These are phyloP conservation scores for Acleris sparsana DNA, from an alignment of 2,888 invertebrate genomes.

Conservation along the genomic window DNA sequence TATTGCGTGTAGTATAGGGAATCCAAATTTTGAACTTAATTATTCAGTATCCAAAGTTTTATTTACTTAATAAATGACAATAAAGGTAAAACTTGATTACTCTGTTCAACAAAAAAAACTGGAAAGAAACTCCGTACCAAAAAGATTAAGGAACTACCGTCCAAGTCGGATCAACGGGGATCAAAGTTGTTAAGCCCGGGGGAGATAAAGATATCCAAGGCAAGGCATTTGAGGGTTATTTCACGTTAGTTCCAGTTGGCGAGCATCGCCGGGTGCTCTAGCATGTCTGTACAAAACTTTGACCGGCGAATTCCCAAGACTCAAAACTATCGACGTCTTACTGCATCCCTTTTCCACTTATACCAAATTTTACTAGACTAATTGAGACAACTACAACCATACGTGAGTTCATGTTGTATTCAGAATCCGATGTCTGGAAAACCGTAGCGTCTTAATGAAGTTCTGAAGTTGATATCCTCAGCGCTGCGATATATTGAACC, in stretches of 20 bases:
- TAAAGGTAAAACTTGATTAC: too few relatives aligned
- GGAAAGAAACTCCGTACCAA: conserved; percentile 3
- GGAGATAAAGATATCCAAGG: conserved; percentile 39
- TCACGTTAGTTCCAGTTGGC: conserved; percentile 11
- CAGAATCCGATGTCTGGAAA: conserved; percentile 45
- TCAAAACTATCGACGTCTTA: conserved; percentile 3
- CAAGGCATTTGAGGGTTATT: conserved; percentile 14
- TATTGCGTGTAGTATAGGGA: too few relatives aligned
- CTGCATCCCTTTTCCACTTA: conserved; percentile 4
- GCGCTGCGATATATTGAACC: conserved; percentile 49
- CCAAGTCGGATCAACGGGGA: conserved; percentile 52
- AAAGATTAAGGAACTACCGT: conserved; percentile 44
- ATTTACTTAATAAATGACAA: too few relatives aligned
- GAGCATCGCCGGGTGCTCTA: conserved; percentile 45
- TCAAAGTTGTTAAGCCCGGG: conserved; percentile 56
- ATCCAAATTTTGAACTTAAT: too few relatives aligned
- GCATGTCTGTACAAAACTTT: conserved; percentile 59
- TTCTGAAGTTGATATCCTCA: conserved; percentile 56
- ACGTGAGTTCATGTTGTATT: conserved; percentile 19
- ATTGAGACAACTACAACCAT: conserved; percentile 10
- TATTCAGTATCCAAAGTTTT: too few relatives aligned
- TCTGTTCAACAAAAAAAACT: too few relatives aligned
- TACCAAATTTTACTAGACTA: not conserved
- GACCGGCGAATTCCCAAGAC: conserved; percentile 51
- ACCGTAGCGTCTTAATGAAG: conserved; percentile 76